Evolutionary conservation across 2,888 invertebrate species (phyloP).

Genomic region (Ophion ellenae): DNA sequence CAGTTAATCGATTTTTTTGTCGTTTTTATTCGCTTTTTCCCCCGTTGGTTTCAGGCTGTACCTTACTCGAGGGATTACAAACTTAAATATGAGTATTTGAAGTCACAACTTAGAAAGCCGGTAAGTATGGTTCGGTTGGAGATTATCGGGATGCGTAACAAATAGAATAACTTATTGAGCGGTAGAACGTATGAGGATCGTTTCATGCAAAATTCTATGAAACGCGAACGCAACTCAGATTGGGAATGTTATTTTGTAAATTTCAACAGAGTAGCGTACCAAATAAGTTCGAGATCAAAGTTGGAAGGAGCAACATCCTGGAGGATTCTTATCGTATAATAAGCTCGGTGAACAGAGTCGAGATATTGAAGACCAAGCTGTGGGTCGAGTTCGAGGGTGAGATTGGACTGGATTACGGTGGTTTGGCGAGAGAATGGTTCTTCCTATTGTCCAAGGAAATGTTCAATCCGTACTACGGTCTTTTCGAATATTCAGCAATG

Average conservation of each 20-base stretch:
- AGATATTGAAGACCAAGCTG: conserved; percentile 97
- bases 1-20: conserved; percentile 18
- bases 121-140: too few species aligned
- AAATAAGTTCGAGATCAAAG: conserved; percentile 99
- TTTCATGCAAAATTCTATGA: too few species aligned
- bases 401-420: conserved; percentile 98
- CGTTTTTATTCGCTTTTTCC: not conserved
- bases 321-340: conserved; percentile 99
- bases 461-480: conserved; percentile 99
- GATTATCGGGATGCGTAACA: too few species aligned
- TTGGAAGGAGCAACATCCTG: conserved; percentile 94
- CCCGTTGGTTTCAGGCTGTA: conserved; percentile 88
- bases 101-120: conserved; percentile 97
- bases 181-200: too few species aligned
- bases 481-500: conserved; percentile 99
- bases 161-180: too few species aligned
- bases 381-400: conserved; percentile 99
- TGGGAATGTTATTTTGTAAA: conserved; percentile 19
- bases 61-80: conserved; percentile 99
- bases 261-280: conserved; percentile 95
- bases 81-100: conserved; percentile 99
- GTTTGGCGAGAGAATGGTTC: conserved; percentile 99
- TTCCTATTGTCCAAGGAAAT: conserved; percentile 99
- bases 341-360: conserved; percentile 94
- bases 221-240: too few species aligned